Conservation (phyloP, 2,888 invertebrate species). For the Sturmia bella region DNA sequence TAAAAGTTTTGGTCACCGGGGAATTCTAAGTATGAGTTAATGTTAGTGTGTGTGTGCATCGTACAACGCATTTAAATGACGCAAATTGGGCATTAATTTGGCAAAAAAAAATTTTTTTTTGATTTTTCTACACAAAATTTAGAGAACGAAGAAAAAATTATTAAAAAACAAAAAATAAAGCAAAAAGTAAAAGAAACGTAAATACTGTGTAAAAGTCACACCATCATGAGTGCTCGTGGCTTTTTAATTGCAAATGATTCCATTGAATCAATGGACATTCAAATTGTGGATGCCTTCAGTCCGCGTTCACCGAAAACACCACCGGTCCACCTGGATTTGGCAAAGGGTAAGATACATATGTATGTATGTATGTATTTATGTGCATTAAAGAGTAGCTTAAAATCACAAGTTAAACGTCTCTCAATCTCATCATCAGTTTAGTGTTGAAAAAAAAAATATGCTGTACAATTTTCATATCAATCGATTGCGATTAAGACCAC, state of each 20-base stretch:
- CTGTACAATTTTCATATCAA: too few species aligned
- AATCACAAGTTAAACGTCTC: too few species aligned
- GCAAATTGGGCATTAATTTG: slow-evolving; percentile 35
- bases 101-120: slow-evolving; percentile 8
- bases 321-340: slow-evolving; percentile 49
- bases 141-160: neutral
- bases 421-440: too few species aligned
- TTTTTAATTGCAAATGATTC: slow-evolving; percentile 71
- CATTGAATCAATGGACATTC: slow-evolving; percentile 67
- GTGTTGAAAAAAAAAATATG: too few species aligned
- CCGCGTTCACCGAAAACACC: slow-evolving; percentile 57
- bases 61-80: slow-evolving; percentile 39
- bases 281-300: slow-evolving; percentile 46
- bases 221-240: slow-evolving; percentile 73
- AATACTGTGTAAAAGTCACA: neutral
- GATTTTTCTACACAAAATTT: slow-evolving; percentile 2
- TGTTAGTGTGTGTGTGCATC: neutral
- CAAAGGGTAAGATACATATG: slow-evolving; percentile 41
- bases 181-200: slow-evolving; percentile 4
- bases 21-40: too few species aligned
- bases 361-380: too few species aligned
- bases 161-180: neutral
- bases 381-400: too few species aligned
- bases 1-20: too few species aligned
- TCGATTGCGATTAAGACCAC: too few species aligned